Evolutionary conservation across 2,888 invertebrate genomes (phyloP).

Genomic region (Eilema caniola): DNA sequence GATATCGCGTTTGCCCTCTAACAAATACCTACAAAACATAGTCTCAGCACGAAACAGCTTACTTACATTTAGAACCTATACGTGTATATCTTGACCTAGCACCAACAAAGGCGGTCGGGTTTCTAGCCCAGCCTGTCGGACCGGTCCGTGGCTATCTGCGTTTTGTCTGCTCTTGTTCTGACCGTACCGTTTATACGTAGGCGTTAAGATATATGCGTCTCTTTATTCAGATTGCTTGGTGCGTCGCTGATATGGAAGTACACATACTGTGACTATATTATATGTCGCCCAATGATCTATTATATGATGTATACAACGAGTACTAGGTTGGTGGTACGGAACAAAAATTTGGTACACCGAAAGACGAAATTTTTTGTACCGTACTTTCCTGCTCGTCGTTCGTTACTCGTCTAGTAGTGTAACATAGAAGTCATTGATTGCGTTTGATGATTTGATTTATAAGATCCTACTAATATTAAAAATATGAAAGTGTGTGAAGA

Average conservation of each 20-base stretch:
- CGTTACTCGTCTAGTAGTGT: too few species aligned
- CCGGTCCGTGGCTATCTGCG: constrained; percentile 61
- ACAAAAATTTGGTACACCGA: too few species aligned
- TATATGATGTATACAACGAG: too few species aligned
- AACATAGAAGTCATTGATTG: too few species aligned
- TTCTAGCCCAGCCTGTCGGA: constrained; percentile 67
- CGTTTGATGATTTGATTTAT: too few species aligned
- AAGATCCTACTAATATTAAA: too few species aligned
- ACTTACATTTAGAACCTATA: constrained; percentile 9
- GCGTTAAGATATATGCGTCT: constrained; percentile 51
- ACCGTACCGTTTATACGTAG: constrained; percentile 49
- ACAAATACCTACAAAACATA: not conserved
- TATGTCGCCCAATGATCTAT: too few species aligned
- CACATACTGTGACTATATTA: too few species aligned
- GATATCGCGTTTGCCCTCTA: constrained; percentile 1
- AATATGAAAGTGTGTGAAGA: too few species aligned
- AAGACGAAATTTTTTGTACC: too few species aligned
- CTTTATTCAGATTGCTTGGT: constrained; percentile 19
- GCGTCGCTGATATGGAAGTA: not conserved
- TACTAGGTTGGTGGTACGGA: too few species aligned
- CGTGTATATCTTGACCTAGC: constrained; percentile 62
- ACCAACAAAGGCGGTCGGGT: constrained; percentile 74
- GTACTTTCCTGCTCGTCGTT: too few species aligned
- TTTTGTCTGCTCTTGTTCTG: constrained; percentile 55
- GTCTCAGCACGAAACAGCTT: not conserved